Conservation (phyloP, 2,113 vertebrate species). For the Trogon melanurus region DNA sequence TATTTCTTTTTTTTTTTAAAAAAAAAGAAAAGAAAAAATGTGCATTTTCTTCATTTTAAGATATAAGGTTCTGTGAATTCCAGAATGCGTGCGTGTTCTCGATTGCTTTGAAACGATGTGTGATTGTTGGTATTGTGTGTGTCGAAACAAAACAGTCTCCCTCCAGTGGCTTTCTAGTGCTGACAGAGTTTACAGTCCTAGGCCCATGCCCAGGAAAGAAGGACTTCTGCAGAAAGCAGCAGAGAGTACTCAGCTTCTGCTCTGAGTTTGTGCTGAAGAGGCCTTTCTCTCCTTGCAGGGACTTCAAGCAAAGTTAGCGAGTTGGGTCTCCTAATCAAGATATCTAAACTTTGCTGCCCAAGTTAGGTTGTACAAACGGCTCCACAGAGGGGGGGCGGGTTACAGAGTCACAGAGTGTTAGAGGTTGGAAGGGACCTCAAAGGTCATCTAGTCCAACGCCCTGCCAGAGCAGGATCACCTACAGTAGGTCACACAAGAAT, state of each 20-base stretch:
- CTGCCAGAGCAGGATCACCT: too few species aligned
- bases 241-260: not conserved
- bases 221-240: not conserved
- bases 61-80: not conserved
- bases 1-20: not conserved
- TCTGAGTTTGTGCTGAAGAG: not conserved
- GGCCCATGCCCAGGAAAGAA: not conserved
- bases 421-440: too few species aligned
- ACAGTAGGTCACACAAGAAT: too few species aligned
- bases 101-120: not conserved
- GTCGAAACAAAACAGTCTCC: not conserved
- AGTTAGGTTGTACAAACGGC: not conserved
- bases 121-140: not conserved
- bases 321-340: not conserved
- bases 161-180: not conserved
- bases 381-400: rapidly evolving
- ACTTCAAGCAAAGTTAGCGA: not conserved
- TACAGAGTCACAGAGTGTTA: too few species aligned
- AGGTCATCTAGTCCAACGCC: too few species aligned
- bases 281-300: not conserved
- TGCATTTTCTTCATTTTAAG: not conserved
- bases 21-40: not conserved
- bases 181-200: rapidly evolving
- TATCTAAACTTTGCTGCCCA: not conserved
- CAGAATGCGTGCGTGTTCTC: not conserved